phyloP scores from a whole-genome alignment of 2,797 vertebrate species.

The Smutsia gigantea region DNA sequence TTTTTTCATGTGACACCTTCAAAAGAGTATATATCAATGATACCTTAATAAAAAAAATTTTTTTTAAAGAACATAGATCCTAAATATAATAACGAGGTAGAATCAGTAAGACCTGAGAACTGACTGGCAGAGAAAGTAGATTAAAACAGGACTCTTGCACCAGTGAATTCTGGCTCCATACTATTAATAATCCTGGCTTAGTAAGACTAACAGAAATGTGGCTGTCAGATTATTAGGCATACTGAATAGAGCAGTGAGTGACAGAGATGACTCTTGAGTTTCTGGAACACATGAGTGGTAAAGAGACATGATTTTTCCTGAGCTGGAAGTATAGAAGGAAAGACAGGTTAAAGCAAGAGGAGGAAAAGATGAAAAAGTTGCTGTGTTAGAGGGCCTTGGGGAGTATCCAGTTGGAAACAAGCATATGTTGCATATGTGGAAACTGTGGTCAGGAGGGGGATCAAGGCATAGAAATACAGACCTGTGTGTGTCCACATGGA shows the following conservation, averaged over 20 bases:
- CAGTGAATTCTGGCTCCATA: not conserved
- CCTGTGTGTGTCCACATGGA: not conserved
- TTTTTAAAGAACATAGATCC: not conserved
- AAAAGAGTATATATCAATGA: no score
- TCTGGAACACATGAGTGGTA: not conserved
- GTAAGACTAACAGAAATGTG: slow-evolving; percentile 7
- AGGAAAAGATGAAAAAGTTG: not conserved
- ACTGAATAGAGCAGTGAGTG: not conserved
- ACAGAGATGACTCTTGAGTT: not conserved
- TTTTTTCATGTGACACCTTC: no score
- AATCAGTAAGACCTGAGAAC: not conserved
- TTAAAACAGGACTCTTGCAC: not conserved
- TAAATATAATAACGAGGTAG: not conserved
- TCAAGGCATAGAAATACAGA: not conserved
- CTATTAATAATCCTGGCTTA: not conserved
- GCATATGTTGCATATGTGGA: not conserved
- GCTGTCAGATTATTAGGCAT: not conserved
- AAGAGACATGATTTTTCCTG: not conserved
- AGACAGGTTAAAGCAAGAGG: not conserved
- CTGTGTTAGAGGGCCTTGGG: not conserved
- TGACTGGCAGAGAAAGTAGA: not conserved
- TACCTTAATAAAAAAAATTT: no score
- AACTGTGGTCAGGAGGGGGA: not conserved
- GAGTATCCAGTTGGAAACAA: not conserved
- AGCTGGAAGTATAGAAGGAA: not conserved